These are phyloP conservation scores for Homalodisca vitripennis DNA, from an alignment of 1,140 invertebrate genomes.

Conservation along the genomic window DNA sequence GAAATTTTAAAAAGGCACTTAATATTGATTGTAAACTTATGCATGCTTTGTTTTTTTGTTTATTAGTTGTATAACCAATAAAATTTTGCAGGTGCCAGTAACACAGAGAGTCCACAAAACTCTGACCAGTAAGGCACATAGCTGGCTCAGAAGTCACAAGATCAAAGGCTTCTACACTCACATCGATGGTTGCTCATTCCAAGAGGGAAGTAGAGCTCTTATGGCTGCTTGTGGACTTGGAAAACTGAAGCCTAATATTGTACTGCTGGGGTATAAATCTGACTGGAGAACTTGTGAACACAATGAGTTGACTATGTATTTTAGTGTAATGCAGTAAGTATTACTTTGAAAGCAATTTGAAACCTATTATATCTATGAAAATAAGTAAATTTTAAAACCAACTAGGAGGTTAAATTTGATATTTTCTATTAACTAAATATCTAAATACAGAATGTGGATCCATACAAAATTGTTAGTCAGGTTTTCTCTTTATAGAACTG, in stretches of 20 bases:
- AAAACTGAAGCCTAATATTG: conserved; percentile 86
- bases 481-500: too few relatives aligned
- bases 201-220: conserved; percentile 68
- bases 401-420: too few relatives aligned
- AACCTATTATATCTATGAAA: too few relatives aligned
- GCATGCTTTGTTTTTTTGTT: too few relatives aligned
- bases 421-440: too few relatives aligned
- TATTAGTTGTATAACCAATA: too few relatives aligned
- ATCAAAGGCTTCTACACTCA: conserved; percentile 90
- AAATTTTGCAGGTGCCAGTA: conserved; percentile 53
- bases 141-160: conserved; percentile 78
- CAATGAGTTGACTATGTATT: conserved; percentile 66
- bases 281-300: conserved; percentile 79
- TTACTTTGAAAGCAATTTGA: not conserved
- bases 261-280: conserved; percentile 89
- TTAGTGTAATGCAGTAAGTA: conserved; percentile 90
- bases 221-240: conserved; percentile 83
- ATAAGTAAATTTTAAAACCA: too few relatives aligned
- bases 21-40: too few relatives aligned
- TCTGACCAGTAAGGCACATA: conserved; percentile 61
- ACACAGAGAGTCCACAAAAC: conserved; percentile 56
- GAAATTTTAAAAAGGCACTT: not conserved
- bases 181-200: conserved; percentile 76
- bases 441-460: too few relatives aligned
- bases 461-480: too few relatives aligned